Evolutionary conservation across 2,888 invertebrate species (phyloP).

Genomic region (Caenorhabditis sulstoni): DNA sequence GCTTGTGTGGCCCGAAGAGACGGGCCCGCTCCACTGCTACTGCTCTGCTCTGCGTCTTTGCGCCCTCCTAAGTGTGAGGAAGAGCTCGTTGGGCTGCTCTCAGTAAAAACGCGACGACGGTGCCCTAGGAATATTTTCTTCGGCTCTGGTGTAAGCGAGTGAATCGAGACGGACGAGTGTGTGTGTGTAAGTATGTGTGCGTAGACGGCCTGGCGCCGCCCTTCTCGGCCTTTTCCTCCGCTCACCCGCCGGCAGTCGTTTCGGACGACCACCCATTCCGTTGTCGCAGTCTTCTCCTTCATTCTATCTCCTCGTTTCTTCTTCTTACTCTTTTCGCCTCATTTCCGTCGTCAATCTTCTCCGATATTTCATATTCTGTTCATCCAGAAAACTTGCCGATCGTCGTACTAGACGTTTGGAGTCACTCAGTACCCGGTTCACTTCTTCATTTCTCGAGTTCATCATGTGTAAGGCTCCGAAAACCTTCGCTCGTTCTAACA

Average conservation of each 20-base stretch:
- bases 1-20: constrained; percentile 45
- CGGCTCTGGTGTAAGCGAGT: constrained; percentile 2
- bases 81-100: not conserved
- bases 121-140: constrained; percentile 21
- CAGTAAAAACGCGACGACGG: constrained; percentile 1
- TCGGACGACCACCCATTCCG: constrained; percentile 18
- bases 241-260: constrained; percentile 8
- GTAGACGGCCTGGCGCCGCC: constrained; percentile 31
- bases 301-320: constrained; percentile 1
- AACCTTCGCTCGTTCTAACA: not conserved
- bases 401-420: not conserved
- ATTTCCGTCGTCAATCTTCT: constrained; percentile 14
- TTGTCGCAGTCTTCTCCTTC: constrained; percentile 1
- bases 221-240: constrained; percentile 20
- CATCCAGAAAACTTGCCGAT: constrained; percentile 48
- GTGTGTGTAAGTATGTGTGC: constrained; percentile 12
- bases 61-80: constrained; percentile 1
- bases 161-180: constrained; percentile 10
- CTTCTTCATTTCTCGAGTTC: not conserved
- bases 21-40: constrained; percentile 21
- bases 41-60: constrained; percentile 4
- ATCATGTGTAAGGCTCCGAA: constrained; percentile 35
- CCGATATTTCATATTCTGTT: constrained; percentile 3
- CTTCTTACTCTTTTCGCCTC: constrained; percentile 4
- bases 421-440: not conserved